These are phyloP conservation scores for Microtus ochrogaster DNA, from an alignment of 2,113 vertebrate genomes.

Conservation along the genomic window DNA sequence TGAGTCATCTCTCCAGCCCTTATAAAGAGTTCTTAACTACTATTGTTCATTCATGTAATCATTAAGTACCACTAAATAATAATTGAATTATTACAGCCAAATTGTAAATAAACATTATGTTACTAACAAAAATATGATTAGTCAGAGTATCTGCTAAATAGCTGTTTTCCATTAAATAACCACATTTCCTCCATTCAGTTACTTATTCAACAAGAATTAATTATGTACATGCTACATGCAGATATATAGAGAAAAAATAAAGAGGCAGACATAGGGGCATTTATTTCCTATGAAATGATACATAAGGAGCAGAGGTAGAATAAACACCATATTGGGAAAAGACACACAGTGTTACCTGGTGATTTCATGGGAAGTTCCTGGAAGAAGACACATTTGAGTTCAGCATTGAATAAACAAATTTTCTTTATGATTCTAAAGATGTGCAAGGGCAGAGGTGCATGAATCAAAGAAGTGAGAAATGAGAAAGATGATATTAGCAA, in stretches of 20 bases:
- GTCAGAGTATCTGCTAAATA: not conserved
- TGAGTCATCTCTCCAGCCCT: not conserved
- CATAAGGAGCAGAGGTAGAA: not conserved
- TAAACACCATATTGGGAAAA: not conserved
- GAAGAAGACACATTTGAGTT: constrained; percentile 1
- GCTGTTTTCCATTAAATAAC: not conserved
- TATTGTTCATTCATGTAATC: constrained; percentile 17
- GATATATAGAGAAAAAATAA: not conserved
- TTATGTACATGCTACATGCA: not conserved
- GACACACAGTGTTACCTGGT: not conserved
- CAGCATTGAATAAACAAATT: not conserved
- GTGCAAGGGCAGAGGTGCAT: not conserved
- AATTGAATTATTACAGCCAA: not conserved
- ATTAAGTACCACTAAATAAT: not conserved
- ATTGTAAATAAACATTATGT: not conserved
- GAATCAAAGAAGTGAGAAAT: not conserved
- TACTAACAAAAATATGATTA: not conserved
- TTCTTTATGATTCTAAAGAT: not conserved
- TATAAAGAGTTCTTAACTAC: not conserved
- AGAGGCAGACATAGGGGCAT: not conserved
- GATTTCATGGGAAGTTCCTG: not conserved
- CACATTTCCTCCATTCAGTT: not conserved
- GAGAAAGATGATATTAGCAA: not conserved
- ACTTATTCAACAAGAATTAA: not conserved
- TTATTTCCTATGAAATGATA: not conserved